phyloP scores from a whole-genome alignment of 1,140 invertebrate genomes.

The Tenebrio molitor region DNA sequence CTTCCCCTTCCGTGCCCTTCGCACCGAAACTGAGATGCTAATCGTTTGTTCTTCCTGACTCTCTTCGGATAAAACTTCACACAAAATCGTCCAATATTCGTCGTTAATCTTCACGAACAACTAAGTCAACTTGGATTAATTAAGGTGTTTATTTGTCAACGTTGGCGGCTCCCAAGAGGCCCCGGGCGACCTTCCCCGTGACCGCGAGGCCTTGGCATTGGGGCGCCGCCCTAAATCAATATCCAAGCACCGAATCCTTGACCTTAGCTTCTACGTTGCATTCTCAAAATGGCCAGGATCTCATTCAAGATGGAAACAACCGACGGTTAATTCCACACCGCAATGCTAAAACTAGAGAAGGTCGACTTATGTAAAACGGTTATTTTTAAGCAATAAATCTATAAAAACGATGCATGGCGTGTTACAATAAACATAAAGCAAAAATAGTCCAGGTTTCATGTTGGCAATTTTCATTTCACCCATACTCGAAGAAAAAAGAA shows the following conservation, averaged over 20 bases:
- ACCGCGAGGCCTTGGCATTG: constrained; percentile 50
- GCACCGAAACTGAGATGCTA: background rate
- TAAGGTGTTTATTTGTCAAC: constrained; percentile 37
- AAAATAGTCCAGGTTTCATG: constrained; percentile 13
- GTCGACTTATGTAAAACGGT: constrained; percentile 19
- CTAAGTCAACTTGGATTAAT: too few relatives aligned
- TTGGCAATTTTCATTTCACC: constrained; percentile 27
- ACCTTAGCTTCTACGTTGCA: constrained; percentile 39
- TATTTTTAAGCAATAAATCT: constrained; percentile 39
- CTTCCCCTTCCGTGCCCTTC: too few relatives aligned
- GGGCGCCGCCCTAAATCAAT: constrained; percentile 48
- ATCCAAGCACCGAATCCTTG: constrained; percentile 38
- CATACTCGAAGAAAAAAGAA: too few relatives aligned
- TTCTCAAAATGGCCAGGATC: constrained; percentile 10
- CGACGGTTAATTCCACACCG: background rate
- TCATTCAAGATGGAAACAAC: background rate
- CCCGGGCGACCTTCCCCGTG: constrained; percentile 50
- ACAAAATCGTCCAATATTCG: constrained; percentile 8
- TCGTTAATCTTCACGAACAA: constrained; percentile 18
- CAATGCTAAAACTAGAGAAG: background rate
- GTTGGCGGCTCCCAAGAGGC: constrained; percentile 41
- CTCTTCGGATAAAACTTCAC: too few relatives aligned
- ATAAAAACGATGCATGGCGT: constrained; percentile 33
- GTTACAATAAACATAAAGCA: constrained; percentile 14
- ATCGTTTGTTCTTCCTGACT: background rate